Conservation (phyloP, 92 coral and sea anemone genomes). For the Palythoa grandiflora region DNA sequence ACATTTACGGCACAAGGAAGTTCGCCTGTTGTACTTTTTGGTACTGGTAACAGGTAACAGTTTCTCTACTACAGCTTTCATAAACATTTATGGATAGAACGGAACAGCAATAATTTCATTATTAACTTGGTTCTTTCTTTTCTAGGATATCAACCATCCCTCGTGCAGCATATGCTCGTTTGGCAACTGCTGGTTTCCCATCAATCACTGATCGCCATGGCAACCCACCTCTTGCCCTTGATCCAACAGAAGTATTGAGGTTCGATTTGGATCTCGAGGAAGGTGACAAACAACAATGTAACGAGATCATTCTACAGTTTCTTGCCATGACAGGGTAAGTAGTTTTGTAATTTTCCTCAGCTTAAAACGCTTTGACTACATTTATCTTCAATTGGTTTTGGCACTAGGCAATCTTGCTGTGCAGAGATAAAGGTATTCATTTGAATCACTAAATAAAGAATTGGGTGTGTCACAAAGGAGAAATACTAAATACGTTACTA, state of each 20-base stretch:
- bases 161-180: constrained; percentile 94
- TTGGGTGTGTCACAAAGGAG: not conserved
- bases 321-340: constrained; percentile 93
- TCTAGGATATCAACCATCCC: constrained; percentile 80
- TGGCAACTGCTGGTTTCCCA: constrained; percentile 91
- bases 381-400: too few species aligned
- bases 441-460: not conserved
- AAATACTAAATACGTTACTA: not conserved
- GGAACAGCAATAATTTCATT: not conserved
- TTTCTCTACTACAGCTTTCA: not conserved
- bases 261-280: constrained; percentile 81
- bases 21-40: constrained; percentile 76
- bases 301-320: constrained; percentile 92
- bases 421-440: too few species aligned
- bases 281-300: constrained; percentile 81
- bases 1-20: constrained; percentile 32
- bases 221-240: constrained; percentile 87
- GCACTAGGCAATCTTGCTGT: too few species aligned
- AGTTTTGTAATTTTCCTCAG: not conserved
- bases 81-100: not conserved
- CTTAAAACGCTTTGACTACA: too few species aligned
- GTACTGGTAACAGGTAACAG: constrained; percentile 59
- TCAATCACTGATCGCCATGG: constrained; percentile 96
- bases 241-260: constrained; percentile 80
- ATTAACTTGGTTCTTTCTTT: not conserved